Conservation (phyloP, 2,888 invertebrate genomes). For the Nephrocerus scutellatus region DNA sequence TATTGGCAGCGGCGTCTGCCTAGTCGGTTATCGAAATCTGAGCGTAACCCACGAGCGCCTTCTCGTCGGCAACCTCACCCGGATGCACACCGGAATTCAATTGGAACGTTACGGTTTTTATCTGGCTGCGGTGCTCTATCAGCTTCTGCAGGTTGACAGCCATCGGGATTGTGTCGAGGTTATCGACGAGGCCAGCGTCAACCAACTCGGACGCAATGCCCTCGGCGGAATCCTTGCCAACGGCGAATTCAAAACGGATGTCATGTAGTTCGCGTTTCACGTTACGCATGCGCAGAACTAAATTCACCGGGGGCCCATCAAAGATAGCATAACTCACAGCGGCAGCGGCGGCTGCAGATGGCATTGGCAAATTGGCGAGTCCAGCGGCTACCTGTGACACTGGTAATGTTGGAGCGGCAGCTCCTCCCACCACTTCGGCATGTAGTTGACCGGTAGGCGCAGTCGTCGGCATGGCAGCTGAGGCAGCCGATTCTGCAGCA, state of each 20-base stretch:
- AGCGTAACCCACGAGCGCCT: slow-evolving; percentile 92
- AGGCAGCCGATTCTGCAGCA: slow-evolving; percentile 29
- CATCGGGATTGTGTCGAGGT: slow-evolving; percentile 84
- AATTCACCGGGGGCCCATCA: slow-evolving; percentile 58
- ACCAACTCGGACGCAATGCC: slow-evolving; percentile 92
- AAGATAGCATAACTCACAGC: slow-evolving; percentile 15
- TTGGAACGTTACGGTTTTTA: slow-evolving; percentile 80
- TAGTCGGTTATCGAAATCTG: slow-evolving; percentile 92
- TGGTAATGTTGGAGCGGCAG: slow-evolving; percentile 7
- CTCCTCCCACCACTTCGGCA: slow-evolving; percentile 22
- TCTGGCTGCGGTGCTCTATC: slow-evolving; percentile 62
- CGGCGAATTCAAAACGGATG: slow-evolving; percentile 93
- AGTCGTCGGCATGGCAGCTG: slow-evolving; percentile 16
- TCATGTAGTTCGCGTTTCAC: slow-evolving; percentile 87
- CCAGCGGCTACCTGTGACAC: slow-evolving; percentile 26
- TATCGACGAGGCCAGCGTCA: slow-evolving; percentile 89
- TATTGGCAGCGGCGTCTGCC: slow-evolving; percentile 24
- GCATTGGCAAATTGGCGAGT: slow-evolving; percentile 27
- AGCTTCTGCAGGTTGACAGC: slow-evolving; percentile 87
- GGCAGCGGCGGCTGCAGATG: slow-evolving; percentile 17
- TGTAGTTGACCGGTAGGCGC: slow-evolving; percentile 14
- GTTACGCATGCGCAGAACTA: slow-evolving; percentile 87
- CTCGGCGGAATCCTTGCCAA: slow-evolving; percentile 82
- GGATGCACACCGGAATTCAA: slow-evolving; percentile 64
- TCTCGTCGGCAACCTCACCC: slow-evolving; percentile 86